Evolutionary conservation across 2,888 invertebrate genomes (phyloP), one percentile per base, ranked within the genome.

Genomic region (Xanthorhoe spadicearia): DNA sequence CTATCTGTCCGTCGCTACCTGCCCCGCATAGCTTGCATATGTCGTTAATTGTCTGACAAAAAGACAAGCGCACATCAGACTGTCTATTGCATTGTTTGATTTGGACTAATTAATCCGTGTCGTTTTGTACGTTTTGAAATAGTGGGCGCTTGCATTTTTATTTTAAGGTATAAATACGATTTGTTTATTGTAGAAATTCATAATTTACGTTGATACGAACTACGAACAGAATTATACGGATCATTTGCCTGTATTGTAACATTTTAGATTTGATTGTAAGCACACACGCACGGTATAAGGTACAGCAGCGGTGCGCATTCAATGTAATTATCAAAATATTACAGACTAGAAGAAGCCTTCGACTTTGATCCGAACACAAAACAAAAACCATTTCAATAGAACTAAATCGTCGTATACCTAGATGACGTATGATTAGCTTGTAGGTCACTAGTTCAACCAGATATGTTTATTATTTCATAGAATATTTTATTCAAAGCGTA

Each of bases 11-110:
- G 51, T 67, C 66, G 13, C 6, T 63, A 52, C 59, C 56, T 53
- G 52, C n/a, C 3, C 52, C 32, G 50, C 63, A 64, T 67, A 7
- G 57, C 35, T 10, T 38, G 67, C 67, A 50, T 50, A 32, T 52
- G 35, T 55, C 43, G 56, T 60, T 67, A 67, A 67, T 67, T 67
- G 64, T 28, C 48, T 50, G 49, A 17, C 63, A 56, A 62, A 50
- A 49, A 28, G 19, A 13, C 15, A 17, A 48, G 15, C 17, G 48
- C 6, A 48, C 48, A 48, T 48, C 17, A 13, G 35, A 65, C 15
- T 9, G 6, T 35, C 48, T 18, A 46, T 52, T 50, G 23, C 3
- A 43, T 43, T 43, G 51, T 61, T 62, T 46, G 62, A 55, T 66
- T 59, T 50, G 18, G 17, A 19, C 62, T 59, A 66, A 66, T 55